Evolutionary conservation across 2,888 invertebrate species (phyloP), one percentile per base, ranked within the genome.

Genomic region (Hirtodrosophila alboralis): DNA sequence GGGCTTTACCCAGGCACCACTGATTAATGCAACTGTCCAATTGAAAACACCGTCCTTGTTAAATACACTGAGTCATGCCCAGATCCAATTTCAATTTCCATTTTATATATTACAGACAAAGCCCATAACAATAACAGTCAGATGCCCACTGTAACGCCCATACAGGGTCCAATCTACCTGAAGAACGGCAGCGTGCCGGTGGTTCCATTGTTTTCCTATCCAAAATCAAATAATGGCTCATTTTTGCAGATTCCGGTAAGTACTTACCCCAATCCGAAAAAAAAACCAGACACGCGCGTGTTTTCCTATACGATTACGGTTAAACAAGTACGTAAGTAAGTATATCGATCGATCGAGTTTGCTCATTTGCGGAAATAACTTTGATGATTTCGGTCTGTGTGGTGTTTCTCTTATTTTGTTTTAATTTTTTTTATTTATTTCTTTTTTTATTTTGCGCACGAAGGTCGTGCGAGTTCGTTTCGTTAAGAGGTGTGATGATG

Each of bases 181-280:
- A 95, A 95, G 90, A 96, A 96, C 90, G 96, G 96, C 58, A 93
- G 94, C 36, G 96, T 96, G 44, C 96, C 96, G 38, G 96, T 96
- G 4, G 96, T 96, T 65, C 96, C 96, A 14, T 92, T 96, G 36
- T 96, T 96, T 77, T 95, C 96, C 45, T 96, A 96, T 91, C 95
- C 95, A 41, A 95, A 95, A 75, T 92, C 95, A 85, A 96, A 95
- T 91, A 96, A 96, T 91, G 96, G 96, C 69, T 94, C 95, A 38
- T 95, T 96, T 90, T 94, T 96, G 78, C 96, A 96, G 92, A 96
- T 96, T 92, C 96, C 96, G 92, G 96, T 96, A 91, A 96, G 96
- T 36, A 33, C 66, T 14, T 10, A 6, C 10, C 37, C 30, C 28
- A 27, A 12, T 16, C 4, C 5, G 31, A 28, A 27, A 69, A 23